Conservation (phyloP, 2,888 invertebrate species). For the Tholera decimalis region DNA sequence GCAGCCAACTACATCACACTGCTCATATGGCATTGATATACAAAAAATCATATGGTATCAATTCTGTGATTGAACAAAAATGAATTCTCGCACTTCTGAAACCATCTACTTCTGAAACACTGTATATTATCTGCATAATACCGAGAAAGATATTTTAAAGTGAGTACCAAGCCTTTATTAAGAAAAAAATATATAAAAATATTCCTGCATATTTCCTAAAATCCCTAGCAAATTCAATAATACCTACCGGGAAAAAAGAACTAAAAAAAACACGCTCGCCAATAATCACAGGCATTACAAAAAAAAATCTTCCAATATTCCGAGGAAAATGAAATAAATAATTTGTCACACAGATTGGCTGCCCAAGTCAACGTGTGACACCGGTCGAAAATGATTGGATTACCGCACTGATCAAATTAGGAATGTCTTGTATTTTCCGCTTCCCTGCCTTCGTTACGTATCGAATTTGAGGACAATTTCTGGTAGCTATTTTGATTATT, state of each 20-base stretch:
- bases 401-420: conserved; percentile 85
- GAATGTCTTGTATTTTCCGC: conserved; percentile 82
- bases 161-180: no score
- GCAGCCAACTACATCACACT: no score
- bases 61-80: no score
- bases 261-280: not conserved
- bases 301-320: conserved; percentile 31
- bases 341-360: conserved; percentile 61
- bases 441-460: conserved; percentile 67
- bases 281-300: conserved; percentile 16
- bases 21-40: no score
- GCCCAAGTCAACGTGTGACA: conserved; percentile 69
- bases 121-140: not conserved
- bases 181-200: no score
- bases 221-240: not conserved
- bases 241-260: not conserved
- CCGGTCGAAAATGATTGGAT: conserved; percentile 82
- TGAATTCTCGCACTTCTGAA: no score
- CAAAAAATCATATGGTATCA: no score
- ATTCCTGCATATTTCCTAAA: not conserved
- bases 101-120: no score
- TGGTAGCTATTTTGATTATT: conserved; percentile 30
- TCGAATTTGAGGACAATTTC: conserved; percentile 70
- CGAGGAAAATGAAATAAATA: conserved; percentile 56
- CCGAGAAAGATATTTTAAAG: not conserved